Evolutionary conservation across 2,797 vertebrate species (phyloP).

Genomic region (Helarctos malayanus): DNA sequence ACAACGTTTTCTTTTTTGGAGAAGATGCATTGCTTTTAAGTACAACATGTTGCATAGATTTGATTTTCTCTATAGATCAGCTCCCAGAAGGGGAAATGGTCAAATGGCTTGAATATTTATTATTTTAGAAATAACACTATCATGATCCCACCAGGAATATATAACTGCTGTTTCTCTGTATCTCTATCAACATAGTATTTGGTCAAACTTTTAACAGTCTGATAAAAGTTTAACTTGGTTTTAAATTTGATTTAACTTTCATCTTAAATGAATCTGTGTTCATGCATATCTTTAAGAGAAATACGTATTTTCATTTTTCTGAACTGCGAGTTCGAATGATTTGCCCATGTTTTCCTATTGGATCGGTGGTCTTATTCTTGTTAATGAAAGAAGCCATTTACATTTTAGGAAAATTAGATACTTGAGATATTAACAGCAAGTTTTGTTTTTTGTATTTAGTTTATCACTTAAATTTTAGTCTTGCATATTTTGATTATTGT

Average conservation of each 20-base stretch:
- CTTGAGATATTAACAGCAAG: background rate
- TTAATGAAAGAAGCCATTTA: background rate
- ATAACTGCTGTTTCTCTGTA: background rate
- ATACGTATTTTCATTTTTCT: background rate
- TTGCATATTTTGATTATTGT: background rate
- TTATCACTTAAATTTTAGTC: background rate
- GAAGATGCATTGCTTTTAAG: background rate
- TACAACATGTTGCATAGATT: background rate
- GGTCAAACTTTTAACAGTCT: background rate
- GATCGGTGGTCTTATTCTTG: background rate
- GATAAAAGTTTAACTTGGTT: background rate
- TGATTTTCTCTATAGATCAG: background rate
- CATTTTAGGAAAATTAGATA: background rate
- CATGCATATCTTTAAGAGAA: background rate
- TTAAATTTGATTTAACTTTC: conserved; percentile 16
- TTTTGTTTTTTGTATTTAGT: background rate
- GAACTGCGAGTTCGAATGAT: background rate
- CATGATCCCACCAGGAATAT: background rate
- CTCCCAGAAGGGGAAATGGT: background rate
- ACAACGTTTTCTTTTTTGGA: background rate
- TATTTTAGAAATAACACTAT: background rate
- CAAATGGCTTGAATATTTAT: background rate
- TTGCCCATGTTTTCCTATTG: background rate
- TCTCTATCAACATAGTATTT: background rate
- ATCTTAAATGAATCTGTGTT: background rate